Evolutionary conservation across 23 tunicate species (phyloP), one percentile per base, ranked within the genome.

Genomic region (Corella eumyota): DNA sequence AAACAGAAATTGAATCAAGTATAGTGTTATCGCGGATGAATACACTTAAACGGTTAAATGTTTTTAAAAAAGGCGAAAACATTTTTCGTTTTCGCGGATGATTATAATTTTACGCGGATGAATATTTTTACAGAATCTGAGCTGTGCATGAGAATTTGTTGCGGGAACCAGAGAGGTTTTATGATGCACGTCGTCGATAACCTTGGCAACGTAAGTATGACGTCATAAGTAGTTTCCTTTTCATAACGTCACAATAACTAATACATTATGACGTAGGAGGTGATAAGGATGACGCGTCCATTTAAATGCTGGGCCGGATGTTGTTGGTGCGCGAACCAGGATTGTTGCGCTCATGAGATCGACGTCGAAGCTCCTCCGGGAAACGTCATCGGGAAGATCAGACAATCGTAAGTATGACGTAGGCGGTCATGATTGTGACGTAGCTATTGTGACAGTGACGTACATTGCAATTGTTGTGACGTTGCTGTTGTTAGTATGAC

Each of bases 241-340:
- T n/a, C n/a, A n/a, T n/a, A n/a, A n/a, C n/a, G n/a, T n/a, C n/a
- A n/a, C n/a, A n/a, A n/a, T n/a, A n/a, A n/a, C n/a, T n/a, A n/a
- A n/a, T n/a, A n/a, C n/a, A n/a, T n/a, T n/a, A n/a, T n/a, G n/a
- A 27, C 25, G 15, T 37, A 73, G 68, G 92, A 82, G 74, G 81
- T 82, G n/a, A 33, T 82, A 33, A 62, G 92, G 34, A 50, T 71
- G 4, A 29, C 21, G 23, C 73, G 92, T 15, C 70, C 66, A 20
- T 82, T 82, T 58, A 82, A 82, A 60, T 82, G 92, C 47, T 82
- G 92, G 51, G 81, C 80, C 3, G 92, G 92, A 30, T 82, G 92
- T 37, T 82, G 92, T 58, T 82, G 92, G 76, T 73, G 80, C 40
- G 75, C 75, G 34, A 74, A 67, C 32, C 56, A 45, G 28, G 81